A percentile compares a stretch with the other conserved stretches of the same genome.
Evolutionary conservation across 2,888 invertebrate genomes (phyloP).

Genomic region (Balanococcus diminutus): DNA sequence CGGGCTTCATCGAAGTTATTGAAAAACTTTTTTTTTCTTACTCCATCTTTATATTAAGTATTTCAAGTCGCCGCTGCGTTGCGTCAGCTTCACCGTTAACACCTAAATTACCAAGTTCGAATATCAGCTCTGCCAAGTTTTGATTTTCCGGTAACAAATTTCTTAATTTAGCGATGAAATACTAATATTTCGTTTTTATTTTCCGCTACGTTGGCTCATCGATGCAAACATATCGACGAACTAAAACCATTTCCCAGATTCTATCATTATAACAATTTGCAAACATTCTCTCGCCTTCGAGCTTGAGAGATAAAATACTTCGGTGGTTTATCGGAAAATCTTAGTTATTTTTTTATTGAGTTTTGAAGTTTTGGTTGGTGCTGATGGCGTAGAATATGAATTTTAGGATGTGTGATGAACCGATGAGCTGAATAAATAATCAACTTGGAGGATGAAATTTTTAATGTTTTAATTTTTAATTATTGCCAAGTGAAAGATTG

Average conservation of each 20-base stretch:
- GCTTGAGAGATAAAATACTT: too few species aligned
- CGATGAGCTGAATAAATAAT: too few species aligned
- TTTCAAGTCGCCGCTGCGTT: background rate
- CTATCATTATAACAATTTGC: background rate
- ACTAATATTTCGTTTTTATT: background rate
- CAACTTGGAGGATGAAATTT: too few species aligned
- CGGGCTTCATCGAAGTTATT: background rate
- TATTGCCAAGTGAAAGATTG: too few species aligned
- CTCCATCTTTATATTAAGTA: background rate
- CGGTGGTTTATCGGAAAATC: too few species aligned
- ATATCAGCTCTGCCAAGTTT: background rate
- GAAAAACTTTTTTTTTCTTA: background rate
- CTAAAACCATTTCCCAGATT: background rate
- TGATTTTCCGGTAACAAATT: slow-evolving; percentile 25
- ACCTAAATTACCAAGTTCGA: background rate
- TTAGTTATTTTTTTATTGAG: too few species aligned
- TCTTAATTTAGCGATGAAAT: background rate
- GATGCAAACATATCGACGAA: background rate
- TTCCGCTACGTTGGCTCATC: background rate
- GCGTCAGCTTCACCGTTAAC: background rate
- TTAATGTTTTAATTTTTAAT: too few species aligned
- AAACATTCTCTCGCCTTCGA: background rate
- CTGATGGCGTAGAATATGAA: too few species aligned
- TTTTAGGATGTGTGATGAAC: too few species aligned
- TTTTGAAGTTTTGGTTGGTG: too few species aligned